Evolutionary conservation across 2,797 vertebrate species (phyloP).

Genomic region (Melopsittacus undulatus): DNA sequence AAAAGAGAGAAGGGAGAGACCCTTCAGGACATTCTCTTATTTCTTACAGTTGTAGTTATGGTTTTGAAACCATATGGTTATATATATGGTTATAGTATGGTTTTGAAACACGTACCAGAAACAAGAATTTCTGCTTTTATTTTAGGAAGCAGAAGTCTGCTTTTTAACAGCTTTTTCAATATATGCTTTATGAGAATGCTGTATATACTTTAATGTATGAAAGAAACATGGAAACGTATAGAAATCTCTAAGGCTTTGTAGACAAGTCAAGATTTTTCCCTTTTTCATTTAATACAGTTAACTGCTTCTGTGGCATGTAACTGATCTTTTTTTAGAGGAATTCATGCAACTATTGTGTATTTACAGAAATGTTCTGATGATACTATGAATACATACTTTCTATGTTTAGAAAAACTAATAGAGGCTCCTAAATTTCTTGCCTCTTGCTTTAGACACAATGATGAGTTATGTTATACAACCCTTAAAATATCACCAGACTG

Average conservation of each 20-base stretch:
- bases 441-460: not conserved
- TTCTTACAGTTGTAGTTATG: not conserved
- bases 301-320: not conserved
- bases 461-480: not conserved
- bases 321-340: not conserved
- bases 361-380: not conserved
- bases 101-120: not conserved
- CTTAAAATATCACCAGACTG: not conserved
- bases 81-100: not conserved
- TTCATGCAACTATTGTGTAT: not conserved
- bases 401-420: not conserved
- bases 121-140: not conserved
- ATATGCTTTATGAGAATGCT: not conserved
- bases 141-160: not conserved
- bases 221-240: not conserved
- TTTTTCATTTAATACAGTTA: not conserved
- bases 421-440: not conserved
- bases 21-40: not conserved
- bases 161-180: not conserved
- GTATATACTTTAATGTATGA: not conserved
- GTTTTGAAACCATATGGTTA: not conserved
- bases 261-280: not conserved
- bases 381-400: not conserved
- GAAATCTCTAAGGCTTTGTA: not conserved
- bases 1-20: not conserved